Evolutionary conservation across 2,797 vertebrate species (phyloP).

Genomic region (Myotis vivesi): DNA sequence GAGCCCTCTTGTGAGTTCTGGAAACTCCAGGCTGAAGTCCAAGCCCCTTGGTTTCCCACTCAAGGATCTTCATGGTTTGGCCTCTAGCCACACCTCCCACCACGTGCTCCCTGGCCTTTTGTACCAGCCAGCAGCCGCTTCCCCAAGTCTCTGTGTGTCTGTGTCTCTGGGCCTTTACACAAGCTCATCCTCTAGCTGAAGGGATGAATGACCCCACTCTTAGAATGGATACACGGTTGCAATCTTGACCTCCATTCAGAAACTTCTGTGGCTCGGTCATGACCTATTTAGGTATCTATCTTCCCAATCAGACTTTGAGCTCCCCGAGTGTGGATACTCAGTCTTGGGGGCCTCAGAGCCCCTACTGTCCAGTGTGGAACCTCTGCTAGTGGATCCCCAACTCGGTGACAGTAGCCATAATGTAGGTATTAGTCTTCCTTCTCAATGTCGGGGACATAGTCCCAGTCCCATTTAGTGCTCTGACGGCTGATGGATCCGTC

Average conservation of each 20-base stretch:
- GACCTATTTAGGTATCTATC: background rate
- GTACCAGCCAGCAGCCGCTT: background rate
- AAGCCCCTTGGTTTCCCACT: background rate
- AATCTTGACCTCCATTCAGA: background rate
- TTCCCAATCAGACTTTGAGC: no score
- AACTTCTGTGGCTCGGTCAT: background rate
- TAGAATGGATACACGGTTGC: fast-evolving
- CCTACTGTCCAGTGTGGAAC: background rate
- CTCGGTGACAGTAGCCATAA: background rate
- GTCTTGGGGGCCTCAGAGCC: fast-evolving
- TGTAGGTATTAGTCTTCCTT: background rate
- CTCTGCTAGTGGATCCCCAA: background rate
- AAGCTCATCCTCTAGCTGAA: background rate
- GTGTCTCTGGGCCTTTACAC: background rate
- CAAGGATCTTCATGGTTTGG: no score
- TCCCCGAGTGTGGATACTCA: fast-evolving
- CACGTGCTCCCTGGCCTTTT: fast-evolving
- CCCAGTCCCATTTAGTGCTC: background rate
- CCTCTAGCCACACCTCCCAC: fast-evolving
- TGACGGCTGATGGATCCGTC: background rate
- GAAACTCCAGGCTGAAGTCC: background rate
- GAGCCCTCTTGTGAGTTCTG: background rate
- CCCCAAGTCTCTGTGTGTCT: fast-evolving
- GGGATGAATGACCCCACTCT: no score
- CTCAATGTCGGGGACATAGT: fast-evolving